Evolutionary conservation across 37 sponge, comb jelly and placozoan genomes (phyloP), one percentile per base, ranked within the genome.

Genomic region (Ephydatia muelleri): DNA sequence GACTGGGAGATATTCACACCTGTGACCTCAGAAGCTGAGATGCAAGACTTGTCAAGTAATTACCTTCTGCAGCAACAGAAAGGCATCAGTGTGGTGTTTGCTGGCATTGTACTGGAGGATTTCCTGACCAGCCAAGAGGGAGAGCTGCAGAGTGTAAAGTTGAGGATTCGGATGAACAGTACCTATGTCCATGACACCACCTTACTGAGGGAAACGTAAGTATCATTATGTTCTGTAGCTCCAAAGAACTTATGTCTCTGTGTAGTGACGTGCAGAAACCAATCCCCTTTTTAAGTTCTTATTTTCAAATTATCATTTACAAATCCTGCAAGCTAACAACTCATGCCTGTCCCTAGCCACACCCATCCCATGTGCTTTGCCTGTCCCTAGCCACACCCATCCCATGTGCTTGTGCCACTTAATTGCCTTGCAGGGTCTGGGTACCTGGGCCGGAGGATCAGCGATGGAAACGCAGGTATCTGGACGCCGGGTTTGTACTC

Each of bases 1-100:
- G 91, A 93, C 80, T 93, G 94, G 94, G 78, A 93, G 73, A 39
- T 93, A 22, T 93, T 90, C 73, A 28, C 75, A 65, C 84, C 88
- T 21, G 64, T 87, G 49, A 75, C 39, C 11, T 66, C 14, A 21
- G 88, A 89, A 65, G 69, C 57, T 6, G 77, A 37, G 16, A 25
- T 82, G 83, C 68, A 75, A 39, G 39, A 78, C 0, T 29, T 88
- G 70, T 67, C 80, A 12, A 76, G 34, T 27, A 69, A 84, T 47
- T 89, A 84, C 38, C 30, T 13, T 8, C 34, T 27, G 65, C 91
- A 86, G 80, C 32, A 79, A 12, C 69, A 79, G 69, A 34, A 21
- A 38, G 66, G 72, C 64, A 87, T 91, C 34, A 86, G 82, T 27
- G 27, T 39, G 19, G 80, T 91, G 26, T 65, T 79, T 12, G 91